Evolutionary conservation across 2,113 vertebrate genomes (phyloP).

Genomic region (Synchiropus splendidus): DNA sequence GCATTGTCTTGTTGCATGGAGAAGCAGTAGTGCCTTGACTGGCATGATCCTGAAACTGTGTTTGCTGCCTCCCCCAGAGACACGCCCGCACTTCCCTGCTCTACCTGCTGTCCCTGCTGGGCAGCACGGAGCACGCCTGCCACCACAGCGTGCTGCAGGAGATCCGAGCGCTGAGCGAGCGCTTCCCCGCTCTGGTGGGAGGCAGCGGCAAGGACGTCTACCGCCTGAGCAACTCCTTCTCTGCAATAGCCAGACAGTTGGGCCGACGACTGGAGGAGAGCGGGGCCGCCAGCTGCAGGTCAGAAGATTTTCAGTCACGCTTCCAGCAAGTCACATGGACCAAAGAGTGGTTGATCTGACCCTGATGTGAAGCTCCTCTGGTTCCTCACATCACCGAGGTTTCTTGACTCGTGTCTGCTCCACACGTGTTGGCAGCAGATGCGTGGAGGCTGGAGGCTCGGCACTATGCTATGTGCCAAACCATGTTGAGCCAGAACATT

Average conservation of each 20-base stretch:
- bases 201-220: constrained; percentile 82
- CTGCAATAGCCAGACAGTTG: constrained; percentile 76
- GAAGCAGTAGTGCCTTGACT: background rate
- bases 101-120: constrained; percentile 81
- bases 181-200: constrained; percentile 72
- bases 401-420: too few relatives aligned
- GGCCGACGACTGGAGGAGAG: constrained; percentile 64
- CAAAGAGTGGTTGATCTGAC: too few relatives aligned
- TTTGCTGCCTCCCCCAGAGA: constrained; percentile 54
- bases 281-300: constrained; percentile 59
- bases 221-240: constrained; percentile 93
- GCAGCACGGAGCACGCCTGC: constrained; percentile 81
- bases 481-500: too few relatives aligned
- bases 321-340: too few relatives aligned
- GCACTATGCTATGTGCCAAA: too few relatives aligned
- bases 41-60: background rate
- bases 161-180: constrained; percentile 78
- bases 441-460: too few relatives aligned
- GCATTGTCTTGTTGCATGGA: background rate
- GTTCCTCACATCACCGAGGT: too few relatives aligned
- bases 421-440: too few relatives aligned
- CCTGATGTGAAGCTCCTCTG: too few relatives aligned
- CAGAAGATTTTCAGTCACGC: constrained; percentile 2
- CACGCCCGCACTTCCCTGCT: constrained; percentile 73
- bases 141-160: constrained; percentile 86